Evolutionary conservation across 2,113 vertebrate genomes (phyloP).

Genomic region (Callaeas wilsoni): DNA sequence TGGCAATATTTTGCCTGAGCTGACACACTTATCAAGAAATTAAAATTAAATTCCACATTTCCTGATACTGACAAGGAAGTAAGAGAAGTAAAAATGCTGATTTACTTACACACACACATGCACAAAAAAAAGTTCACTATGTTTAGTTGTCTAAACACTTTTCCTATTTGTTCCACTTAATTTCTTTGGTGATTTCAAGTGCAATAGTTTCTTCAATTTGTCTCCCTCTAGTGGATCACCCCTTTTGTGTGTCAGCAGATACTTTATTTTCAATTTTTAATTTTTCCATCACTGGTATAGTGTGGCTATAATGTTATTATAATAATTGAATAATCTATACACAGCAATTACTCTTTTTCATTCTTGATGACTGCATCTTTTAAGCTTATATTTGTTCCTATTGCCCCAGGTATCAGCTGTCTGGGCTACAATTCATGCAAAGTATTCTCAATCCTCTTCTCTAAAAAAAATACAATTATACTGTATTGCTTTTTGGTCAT

Average conservation of each 20-base stretch:
- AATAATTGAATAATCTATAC: background rate
- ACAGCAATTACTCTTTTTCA: background rate
- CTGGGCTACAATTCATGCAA: background rate
- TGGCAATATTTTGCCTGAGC: background rate
- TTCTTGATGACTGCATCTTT: background rate
- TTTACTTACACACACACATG: background rate
- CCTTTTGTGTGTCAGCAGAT: background rate
- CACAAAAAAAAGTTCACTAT: background rate
- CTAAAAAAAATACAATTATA: background rate
- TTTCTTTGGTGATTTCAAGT: background rate
- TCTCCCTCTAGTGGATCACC: background rate
- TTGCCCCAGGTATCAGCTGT: background rate
- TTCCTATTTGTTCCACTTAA: background rate
- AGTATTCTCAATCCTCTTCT: background rate
- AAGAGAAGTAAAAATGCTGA: background rate
- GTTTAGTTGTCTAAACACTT: background rate
- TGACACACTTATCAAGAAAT: background rate
- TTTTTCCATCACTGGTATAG: background rate
- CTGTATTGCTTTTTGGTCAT: background rate
- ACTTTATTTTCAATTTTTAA: background rate
- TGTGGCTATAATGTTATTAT: background rate
- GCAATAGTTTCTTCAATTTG: background rate
- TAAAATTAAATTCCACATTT: background rate
- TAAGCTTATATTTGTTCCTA: background rate
- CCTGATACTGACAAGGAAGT: background rate